These are phyloP conservation scores for Crepidodera aurea DNA, from an alignment of 2,888 invertebrate genomes.

Conservation along the genomic window DNA sequence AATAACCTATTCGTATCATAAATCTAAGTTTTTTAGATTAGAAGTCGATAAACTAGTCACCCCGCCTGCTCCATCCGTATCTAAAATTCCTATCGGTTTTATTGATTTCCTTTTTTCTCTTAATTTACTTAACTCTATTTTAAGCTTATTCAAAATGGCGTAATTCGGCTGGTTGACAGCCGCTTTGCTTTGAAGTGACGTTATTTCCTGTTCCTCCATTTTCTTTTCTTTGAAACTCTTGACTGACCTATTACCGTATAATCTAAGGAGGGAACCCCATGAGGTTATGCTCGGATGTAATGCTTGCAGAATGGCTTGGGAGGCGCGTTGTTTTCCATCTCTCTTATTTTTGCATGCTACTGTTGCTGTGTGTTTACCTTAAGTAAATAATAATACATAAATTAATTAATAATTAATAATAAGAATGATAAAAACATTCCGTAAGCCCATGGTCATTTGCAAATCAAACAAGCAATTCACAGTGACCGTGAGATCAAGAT, in stretches of 20 bases:
- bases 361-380: constrained; percentile 79
- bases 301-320: constrained; percentile 91
- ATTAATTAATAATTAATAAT: neutral
- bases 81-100: constrained; percentile 68
- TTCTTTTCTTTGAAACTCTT: constrained; percentile 93
- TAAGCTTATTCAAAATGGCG: constrained; percentile 86
- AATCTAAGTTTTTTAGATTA: constrained; percentile 80
- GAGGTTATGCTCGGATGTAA: constrained; percentile 94
- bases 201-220: constrained; percentile 91
- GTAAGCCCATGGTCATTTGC: no score
- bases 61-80: constrained; percentile 60
- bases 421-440: no score
- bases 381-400: neutral
- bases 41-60: constrained; percentile 78
- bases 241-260: constrained; percentile 92
- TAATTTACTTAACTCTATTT: constrained; percentile 82
- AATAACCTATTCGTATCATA: constrained; percentile 52
- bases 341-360: constrained; percentile 96
- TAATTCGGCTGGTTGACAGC: constrained; percentile 90
- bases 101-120: constrained; percentile 66
- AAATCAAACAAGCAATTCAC: no score
- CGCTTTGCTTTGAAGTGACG: constrained; percentile 87
- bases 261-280: constrained; percentile 92
- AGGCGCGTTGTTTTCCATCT: constrained; percentile 95
- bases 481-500: no score